Percentiles rank a stretch among this genome's conserved stretches.
These are phyloP conservation scores for Stenopsyche tienmushanensis DNA, from an alignment of 1,140 invertebrate species.

Conservation along the genomic window DNA sequence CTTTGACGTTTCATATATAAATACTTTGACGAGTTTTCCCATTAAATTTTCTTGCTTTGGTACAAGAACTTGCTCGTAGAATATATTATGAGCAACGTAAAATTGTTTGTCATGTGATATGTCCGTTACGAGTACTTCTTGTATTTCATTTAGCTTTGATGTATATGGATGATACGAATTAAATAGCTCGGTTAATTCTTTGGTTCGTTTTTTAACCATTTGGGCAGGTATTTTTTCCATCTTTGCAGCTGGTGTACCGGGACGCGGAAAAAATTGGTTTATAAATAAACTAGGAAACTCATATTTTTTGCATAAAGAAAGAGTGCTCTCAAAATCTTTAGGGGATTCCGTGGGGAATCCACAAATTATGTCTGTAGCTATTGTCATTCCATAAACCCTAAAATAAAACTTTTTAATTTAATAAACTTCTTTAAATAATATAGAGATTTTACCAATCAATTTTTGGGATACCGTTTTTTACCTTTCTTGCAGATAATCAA, in stretches of 20 bases:
- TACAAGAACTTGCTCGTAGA: constrained; percentile 91
- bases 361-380: constrained; percentile 98
- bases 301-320: constrained; percentile 82
- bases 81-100: constrained; percentile 94
- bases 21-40: constrained; percentile 81
- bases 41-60: constrained; percentile 75
- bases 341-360: constrained; percentile 97
- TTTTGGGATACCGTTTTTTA: constrained; percentile 44
- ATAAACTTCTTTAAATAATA: background rate
- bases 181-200: constrained; percentile 86
- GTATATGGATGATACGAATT: constrained; percentile 86
- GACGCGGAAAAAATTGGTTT: constrained; percentile 96
- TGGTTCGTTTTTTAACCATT: constrained; percentile 89
- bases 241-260: constrained; percentile 91
- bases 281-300: constrained; percentile 95
- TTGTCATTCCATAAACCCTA: constrained; percentile 84
- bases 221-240: constrained; percentile 78
- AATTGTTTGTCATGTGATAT: constrained; percentile 87
- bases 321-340: constrained; percentile 86
- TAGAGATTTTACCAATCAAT: background rate
- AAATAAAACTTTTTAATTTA: constrained; percentile 15
- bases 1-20: constrained; percentile 75
- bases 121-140: constrained; percentile 90
- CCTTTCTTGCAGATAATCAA: constrained; percentile 78
- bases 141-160: constrained; percentile 71